phyloP scores from a whole-genome alignment of 1,140 invertebrate genomes.

The Hydropsyche tenuis region DNA sequence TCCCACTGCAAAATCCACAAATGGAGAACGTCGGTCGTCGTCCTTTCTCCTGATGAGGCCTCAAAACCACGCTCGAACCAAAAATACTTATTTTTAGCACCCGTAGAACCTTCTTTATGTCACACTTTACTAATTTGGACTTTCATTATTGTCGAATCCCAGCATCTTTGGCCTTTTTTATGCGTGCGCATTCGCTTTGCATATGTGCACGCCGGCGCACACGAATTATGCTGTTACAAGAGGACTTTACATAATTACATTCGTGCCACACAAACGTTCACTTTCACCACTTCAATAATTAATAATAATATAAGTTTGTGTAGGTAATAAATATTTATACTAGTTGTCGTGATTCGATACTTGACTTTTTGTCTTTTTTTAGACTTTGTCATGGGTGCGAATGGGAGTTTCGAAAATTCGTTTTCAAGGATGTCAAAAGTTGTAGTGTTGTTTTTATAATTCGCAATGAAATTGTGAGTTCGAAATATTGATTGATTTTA shows the following conservation, averaged over 20 bases:
- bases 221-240: constrained; percentile 12
- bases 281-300: constrained; percentile 23
- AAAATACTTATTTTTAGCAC: too few relatives aligned
- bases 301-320: constrained; percentile 4
- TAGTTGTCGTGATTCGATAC: not conserved
- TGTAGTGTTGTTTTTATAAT: too few relatives aligned
- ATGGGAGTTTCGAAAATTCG: too few relatives aligned
- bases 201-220: not conserved
- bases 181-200: not conserved
- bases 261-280: constrained; percentile 19
- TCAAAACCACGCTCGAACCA: too few relatives aligned
- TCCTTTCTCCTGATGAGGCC: constrained; percentile 3
- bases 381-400: too few relatives aligned
- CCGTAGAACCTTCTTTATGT: too few relatives aligned
- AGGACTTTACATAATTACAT: constrained; percentile 23
- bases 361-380: not conserved
- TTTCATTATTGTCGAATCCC: too few relatives aligned
- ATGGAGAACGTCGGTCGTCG: not conserved
- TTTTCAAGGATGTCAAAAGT: too few relatives aligned
- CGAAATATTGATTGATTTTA: too few relatives aligned
- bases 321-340: not conserved
- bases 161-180: too few relatives aligned
- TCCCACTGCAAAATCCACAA: not conserved
- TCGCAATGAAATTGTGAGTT: too few relatives aligned
- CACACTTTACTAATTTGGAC: too few relatives aligned